phyloP scores from a whole-genome alignment of 2,113 vertebrate species.

The Echinops telfairi region DNA sequence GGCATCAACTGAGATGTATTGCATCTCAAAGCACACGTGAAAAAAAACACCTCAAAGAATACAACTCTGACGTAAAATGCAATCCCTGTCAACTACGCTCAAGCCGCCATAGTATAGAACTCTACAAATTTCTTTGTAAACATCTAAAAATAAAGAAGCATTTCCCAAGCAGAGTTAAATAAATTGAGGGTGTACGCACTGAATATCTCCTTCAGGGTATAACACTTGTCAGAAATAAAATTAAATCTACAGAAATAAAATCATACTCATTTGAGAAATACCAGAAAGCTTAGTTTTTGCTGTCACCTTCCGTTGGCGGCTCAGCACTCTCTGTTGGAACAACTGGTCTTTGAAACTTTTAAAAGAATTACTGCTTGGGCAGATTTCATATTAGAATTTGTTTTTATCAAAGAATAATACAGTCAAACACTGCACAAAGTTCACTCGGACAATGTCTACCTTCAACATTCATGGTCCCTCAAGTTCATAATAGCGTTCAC shows the following conservation, averaged over 20 bases:
- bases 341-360: not conserved
- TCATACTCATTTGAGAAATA: not conserved
- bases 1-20: not conserved
- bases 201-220: not conserved
- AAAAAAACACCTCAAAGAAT: conserved; percentile 21
- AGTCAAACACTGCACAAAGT: not conserved
- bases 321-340: not conserved
- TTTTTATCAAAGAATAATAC: not conserved
- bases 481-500: no score
- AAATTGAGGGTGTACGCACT: not conserved
- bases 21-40: not conserved
- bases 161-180: not conserved
- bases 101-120: not conserved
- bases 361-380: not conserved
- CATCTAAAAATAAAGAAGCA: conserved; percentile 27
- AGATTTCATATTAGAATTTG: not conserved
- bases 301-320: not conserved
- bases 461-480: no score
- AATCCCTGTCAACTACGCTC: not conserved
- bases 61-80: not conserved
- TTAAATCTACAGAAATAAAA: conserved; percentile 23
- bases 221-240: conserved; percentile 66
- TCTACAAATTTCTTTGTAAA: conserved; percentile 35
- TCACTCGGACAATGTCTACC: not conserved
- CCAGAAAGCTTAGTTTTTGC: not conserved